Evolutionary conservation across 2,113 vertebrate genomes (phyloP), one percentile per base, ranked within the genome.

Genomic region (Hippocampus barbouri): DNA sequence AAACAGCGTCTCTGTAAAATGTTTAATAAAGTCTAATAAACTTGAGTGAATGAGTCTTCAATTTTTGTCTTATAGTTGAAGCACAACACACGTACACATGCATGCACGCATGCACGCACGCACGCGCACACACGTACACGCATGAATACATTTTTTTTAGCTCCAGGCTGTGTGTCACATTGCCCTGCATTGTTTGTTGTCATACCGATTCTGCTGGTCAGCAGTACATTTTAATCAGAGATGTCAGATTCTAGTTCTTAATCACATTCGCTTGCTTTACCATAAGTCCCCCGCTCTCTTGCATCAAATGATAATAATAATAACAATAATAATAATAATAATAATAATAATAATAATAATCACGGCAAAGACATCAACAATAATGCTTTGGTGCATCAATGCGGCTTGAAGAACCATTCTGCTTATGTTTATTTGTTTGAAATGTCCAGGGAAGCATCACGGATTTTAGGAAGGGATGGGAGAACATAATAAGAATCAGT

Each of bases 11-110:
- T 76, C 5, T 5, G 82, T 85, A 84, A 81, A 54, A 73, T 78
- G 57, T 86, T 82, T 77, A 91, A 92, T 91, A 91, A 92, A 91
- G 83, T 85, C 59, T 85, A 82, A 85, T 83, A 76, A 87, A 74
- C 18, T 34, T 14, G 34, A 38, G 34, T 38, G 34, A 38, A 77
- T 71, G 59, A 78, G 56, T 81, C 53, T 72, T 14, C 23, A 1
- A 9, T 16, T 3, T 53, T 2, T 15, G 9, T 27, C 43, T 27
- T 49, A 56, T 66, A 74, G 68, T 14, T 25, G 16, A 34, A 41
- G 67, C 63, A 66, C 60, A 12, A 62, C 67, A 69, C 74, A 70
- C 41, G 64, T 11, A 59, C 25, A 16, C 25, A 30, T 2, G 16
- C 59, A 45, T 2, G 14, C 10, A 45, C 43, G 34, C 30, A 34